Conservation (phyloP, 2,888 invertebrate genomes). For the Auanema sp. region DNA sequence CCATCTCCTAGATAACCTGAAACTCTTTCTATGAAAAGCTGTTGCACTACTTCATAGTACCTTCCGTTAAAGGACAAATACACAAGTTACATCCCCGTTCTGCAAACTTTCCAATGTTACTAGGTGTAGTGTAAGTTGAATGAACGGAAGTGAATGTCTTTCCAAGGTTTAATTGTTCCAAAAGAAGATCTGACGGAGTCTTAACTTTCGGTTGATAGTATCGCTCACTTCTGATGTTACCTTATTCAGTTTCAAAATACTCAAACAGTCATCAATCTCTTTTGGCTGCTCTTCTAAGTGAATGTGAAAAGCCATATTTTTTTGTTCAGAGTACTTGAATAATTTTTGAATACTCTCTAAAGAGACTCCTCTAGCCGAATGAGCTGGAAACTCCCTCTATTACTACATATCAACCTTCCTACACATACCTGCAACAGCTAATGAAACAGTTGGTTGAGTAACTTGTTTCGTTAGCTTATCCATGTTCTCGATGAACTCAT, state of each 20-base stretch:
- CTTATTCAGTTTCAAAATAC: slow-evolving; percentile 9
- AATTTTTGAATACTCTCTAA: slow-evolving; percentile 39
- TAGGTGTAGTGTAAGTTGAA: slow-evolving; percentile 52
- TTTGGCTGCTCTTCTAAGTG: slow-evolving; percentile 63
- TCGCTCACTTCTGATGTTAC: not conserved
- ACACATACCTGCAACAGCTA: slow-evolving; percentile 31
- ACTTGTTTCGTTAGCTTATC: slow-evolving; percentile 27
- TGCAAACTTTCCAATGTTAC: slow-evolving; percentile 41
- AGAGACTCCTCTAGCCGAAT: slow-evolving; percentile 59
- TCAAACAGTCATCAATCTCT: slow-evolving; percentile 50
- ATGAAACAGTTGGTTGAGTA: slow-evolving; percentile 24
- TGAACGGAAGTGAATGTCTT: slow-evolving; percentile 55
- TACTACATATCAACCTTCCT: not conserved
- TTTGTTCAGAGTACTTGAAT: slow-evolving; percentile 33
- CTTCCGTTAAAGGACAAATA: slow-evolving; percentile 60
- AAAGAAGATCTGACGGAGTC: slow-evolving; percentile 39
- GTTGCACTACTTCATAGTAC: slow-evolving; percentile 12
- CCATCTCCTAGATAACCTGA: slow-evolving; percentile 61
- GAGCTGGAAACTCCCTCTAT: slow-evolving; percentile 36
- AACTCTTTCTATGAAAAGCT: not conserved
- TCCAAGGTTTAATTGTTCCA: slow-evolving; percentile 29
- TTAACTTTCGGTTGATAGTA: not conserved
- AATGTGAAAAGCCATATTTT: slow-evolving; percentile 57
- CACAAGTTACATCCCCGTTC: slow-evolving; percentile 48
- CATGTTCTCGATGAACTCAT: slow-evolving; percentile 45